Evolutionary conservation across 2,888 invertebrate genomes (phyloP), one percentile per base, ranked within the genome.

Genomic region (Sabatieria punctata): DNA sequence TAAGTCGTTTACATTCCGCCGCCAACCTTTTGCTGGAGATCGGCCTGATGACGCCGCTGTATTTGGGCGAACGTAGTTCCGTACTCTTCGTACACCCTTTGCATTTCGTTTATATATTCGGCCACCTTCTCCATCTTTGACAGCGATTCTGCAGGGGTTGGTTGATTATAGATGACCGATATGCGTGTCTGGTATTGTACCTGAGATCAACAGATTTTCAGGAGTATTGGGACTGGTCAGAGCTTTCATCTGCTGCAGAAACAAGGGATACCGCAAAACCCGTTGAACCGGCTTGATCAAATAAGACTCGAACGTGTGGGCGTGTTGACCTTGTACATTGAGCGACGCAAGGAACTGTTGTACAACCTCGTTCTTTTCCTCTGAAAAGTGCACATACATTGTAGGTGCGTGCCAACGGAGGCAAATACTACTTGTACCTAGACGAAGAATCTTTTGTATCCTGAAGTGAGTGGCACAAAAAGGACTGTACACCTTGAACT

Each of bases 51-150:
- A n/a, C n/a, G n/a, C n/a, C 11, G 15, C 30, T 50, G 49, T 1
- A 93, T 77, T 68, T 91, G 89, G 74, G 93, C 91, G 72, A 95
- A 93, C 69, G 91, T 89, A 63, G 85, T 84, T 61, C 95, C 95
- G 71, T 93, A 93, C 72, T 95, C 95, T 74, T 95, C 93, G 70
- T 93, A 91, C 64, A 93, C 91, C 73, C 93, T 79, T 75, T 93
- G 93, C 91, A 93, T 93, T 74, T 93, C 91, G 72, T 93, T 95
- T 64, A 95, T 93, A 73, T 95, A 93, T 71, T 93, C 91, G 41
- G 93, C 93, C 58, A 93, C 93, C 70, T 89, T 86, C 68, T 93
- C 91, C 91, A 93, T 93, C 56, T 86, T 49, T 18, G 37, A 13
- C 40, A 51, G 43, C 2, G 51, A 49, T 15, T 51, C 46, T 41